Base-by-base conservation (phyloP, 2,888 invertebrate species). In the Tenodera sinensis region DNA sequence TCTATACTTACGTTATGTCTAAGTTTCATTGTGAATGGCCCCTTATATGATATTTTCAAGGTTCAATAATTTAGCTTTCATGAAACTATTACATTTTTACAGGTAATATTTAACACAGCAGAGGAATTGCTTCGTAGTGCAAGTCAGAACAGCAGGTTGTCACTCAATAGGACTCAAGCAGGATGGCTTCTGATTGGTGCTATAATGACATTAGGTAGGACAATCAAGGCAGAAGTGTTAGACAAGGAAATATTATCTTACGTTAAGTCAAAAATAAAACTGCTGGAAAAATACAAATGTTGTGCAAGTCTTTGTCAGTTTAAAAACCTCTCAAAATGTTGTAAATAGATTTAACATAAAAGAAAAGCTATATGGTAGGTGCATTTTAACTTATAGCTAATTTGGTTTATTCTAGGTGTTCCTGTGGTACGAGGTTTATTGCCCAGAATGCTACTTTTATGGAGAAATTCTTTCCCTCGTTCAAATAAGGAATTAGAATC, bases 151-250 rank as follows among this genome's bases (percentile, higher is more conserved):
- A 98, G 98, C 93, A 95, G 99, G 88, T 95, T 99, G 89, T 99
- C 99, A 0, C 95, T 99, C 90, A 98, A 98, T 91, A 95, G 99
- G 92, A 99, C 99, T 1, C 98, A 98, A 93, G 99, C 99, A 81
- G 99, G 99, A 47, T 99, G 99, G 99, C 95, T 99, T 85, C 94
- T 99, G 83, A 98, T 99, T 91, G 99, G 99, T 81, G 97, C 99
- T 89, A 98, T 99, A 88, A 98, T 99, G 96, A 98, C 99, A 0
- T 94, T 99, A 91, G 99, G 97, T 96, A 93, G 92, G 87, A 7
- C 30, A 20, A 71, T 25, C 6, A 71, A 71, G 54, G 6, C 54
- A 20, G 20, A 71, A 71, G 8, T 20, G 3, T 20, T 71, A 42
- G 12, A 6, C 9, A 42, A 12, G 12, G 12, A 42, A 42, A 42